Evolutionary conservation across 2,888 invertebrate species (phyloP).

Genomic region (Hypolimnas misippus): DNA sequence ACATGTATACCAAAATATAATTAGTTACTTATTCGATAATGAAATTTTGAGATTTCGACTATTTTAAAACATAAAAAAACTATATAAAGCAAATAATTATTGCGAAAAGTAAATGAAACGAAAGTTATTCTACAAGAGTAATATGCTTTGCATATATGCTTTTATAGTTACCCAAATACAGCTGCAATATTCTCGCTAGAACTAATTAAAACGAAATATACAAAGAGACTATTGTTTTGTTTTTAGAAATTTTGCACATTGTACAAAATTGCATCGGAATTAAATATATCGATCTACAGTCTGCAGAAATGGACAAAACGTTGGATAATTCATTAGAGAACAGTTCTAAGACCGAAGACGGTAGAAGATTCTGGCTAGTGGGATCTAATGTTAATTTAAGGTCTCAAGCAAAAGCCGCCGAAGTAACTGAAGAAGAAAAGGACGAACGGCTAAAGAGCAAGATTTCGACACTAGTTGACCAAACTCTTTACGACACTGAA

Average conservation of each 20-base stretch:
- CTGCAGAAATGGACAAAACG: not conserved
- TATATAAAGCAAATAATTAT: no score
- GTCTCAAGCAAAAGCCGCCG: conserved; percentile 7
- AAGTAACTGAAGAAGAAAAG: conserved; percentile 50
- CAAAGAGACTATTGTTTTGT: not conserved
- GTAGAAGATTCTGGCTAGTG: conserved; percentile 42
- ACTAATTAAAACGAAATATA: not conserved
- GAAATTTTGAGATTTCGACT: no score
- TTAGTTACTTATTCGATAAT: no score
- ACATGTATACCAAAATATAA: no score
- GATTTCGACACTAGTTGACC: conserved; percentile 61
- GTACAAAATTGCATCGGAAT: conserved; percentile 18
- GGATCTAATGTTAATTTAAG: conserved; percentile 22
- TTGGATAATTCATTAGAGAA: not conserved
- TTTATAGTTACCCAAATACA: not conserved
- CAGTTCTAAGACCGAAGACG: conserved; percentile 24
- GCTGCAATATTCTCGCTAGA: not conserved
- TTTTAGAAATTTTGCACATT: conserved; percentile 15
- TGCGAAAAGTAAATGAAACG: no score
- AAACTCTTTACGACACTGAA: conserved; percentile 64
- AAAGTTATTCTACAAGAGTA: no score
- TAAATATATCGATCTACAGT: conserved; percentile 30
- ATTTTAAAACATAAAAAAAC: no score
- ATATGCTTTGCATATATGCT: not conserved
- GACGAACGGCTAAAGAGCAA: conserved; percentile 63